phyloP scores from a whole-genome alignment of 2,888 invertebrate genomes.

The Ferdinandea cuprea region DNA sequence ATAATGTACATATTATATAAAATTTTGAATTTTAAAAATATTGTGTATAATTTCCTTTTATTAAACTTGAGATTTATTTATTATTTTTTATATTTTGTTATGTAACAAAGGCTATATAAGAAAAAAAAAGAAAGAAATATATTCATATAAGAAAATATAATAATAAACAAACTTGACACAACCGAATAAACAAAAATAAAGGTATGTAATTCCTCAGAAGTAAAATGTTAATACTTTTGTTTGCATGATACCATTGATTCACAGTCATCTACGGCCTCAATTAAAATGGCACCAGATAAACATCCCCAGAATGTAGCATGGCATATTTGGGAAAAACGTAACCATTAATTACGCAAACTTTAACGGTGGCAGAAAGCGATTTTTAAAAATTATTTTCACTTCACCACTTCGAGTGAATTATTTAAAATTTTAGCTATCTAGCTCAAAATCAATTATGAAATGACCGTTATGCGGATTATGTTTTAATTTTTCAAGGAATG shows the following conservation, averaged over 20 bases:
- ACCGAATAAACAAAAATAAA: conserved; percentile 62
- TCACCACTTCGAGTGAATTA: too few species aligned
- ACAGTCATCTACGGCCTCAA: background rate
- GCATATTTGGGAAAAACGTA: too few species aligned
- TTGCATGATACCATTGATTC: background rate
- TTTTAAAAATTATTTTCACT: too few species aligned
- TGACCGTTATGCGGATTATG: too few species aligned
- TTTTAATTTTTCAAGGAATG: too few species aligned
- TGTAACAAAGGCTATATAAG: conserved; percentile 62
- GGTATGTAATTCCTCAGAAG: conserved; percentile 64
- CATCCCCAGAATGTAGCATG: too few species aligned
- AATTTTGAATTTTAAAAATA: conserved; percentile 46
- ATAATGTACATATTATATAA: conserved; percentile 73
- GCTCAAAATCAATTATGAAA: too few species aligned
- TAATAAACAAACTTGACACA: conserved; percentile 48
- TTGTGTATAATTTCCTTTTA: conserved; percentile 67
- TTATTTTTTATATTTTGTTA: conserved; percentile 49
- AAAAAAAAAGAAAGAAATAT: conserved; percentile 29
- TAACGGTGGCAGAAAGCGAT: too few species aligned
- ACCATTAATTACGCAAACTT: too few species aligned
- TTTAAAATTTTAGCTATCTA: too few species aligned
- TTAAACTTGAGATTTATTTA: conserved; percentile 71
- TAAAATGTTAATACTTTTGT: background rate
- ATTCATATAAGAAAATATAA: conserved; percentile 46
- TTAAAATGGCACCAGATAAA: too few species aligned